Conservation (phyloP, 2,797 vertebrate species). For the Acropternis orthonyx region DNA sequence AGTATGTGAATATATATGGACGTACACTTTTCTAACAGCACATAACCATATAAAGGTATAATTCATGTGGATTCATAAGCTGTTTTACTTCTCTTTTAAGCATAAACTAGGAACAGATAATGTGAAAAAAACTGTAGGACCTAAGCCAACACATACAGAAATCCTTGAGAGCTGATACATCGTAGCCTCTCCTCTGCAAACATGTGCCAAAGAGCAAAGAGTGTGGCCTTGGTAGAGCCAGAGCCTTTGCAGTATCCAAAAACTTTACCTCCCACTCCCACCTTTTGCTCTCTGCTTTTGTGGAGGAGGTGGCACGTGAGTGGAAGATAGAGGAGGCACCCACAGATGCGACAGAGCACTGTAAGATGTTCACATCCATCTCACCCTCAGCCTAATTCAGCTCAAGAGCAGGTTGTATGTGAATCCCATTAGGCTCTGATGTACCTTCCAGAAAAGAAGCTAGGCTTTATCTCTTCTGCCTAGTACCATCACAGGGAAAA, state of each 20-base stretch:
- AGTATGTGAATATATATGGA: background rate
- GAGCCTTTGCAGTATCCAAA: background rate
- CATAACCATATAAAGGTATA: background rate
- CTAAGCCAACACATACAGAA: background rate
- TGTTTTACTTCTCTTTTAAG: background rate
- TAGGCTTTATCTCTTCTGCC: background rate
- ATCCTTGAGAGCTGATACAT: background rate
- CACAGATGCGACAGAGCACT: accelerated
- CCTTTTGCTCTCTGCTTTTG: background rate
- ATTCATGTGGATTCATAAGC: background rate
- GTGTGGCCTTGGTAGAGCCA: background rate
- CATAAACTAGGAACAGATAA: background rate
- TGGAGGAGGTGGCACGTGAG: background rate
- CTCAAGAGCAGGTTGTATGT: background rate
- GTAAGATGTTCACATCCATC: no score
- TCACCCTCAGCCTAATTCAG: background rate
- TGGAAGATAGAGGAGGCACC: background rate
- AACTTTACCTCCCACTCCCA: accelerated
- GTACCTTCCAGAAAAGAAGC: background rate
- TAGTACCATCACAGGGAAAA: background rate
- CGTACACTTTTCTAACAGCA: background rate
- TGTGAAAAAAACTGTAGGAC: background rate
- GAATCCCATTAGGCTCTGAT: background rate
- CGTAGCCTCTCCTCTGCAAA: background rate
- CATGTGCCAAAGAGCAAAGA: background rate